Evolutionary conservation across 2,888 invertebrate species (phyloP).

Genomic region (Drosophila eohydei): DNA sequence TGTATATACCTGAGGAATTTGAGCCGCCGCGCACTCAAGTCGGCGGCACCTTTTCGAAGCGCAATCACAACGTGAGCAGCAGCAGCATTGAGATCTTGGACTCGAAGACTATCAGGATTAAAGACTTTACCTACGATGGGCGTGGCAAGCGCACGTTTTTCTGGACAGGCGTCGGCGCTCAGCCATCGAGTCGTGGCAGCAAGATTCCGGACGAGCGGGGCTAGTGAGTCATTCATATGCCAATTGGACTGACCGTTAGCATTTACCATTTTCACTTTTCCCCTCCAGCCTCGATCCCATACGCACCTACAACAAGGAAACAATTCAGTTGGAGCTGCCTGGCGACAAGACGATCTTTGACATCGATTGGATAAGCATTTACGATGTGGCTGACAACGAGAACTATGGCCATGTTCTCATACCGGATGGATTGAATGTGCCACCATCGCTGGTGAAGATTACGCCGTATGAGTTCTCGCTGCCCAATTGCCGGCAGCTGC

Average conservation of each 20-base stretch:
- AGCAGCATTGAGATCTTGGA: conserved; percentile 91
- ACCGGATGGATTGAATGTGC: conserved; percentile 93
- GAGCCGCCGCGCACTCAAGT: conserved; percentile 91
- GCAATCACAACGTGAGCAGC: conserved; percentile 89
- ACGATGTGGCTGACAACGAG: conserved; percentile 88
- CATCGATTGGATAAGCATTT: conserved; percentile 94
- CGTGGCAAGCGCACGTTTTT: conserved; percentile 91
- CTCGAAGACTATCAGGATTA: conserved; percentile 91
- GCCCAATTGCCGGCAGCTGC: conserved; percentile 94
- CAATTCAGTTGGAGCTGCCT: conserved; percentile 90
- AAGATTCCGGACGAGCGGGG: conserved; percentile 96
- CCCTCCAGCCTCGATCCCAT: conserved; percentile 90
- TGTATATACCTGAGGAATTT: conserved; percentile 95
- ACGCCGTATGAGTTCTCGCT: conserved; percentile 88
- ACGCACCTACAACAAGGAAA: conserved; percentile 89
- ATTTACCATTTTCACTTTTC: not conserved
- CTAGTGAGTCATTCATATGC: conserved; percentile 89
- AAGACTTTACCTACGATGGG: conserved; percentile 92
- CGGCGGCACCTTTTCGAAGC: conserved; percentile 86
- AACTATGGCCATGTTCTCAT: conserved; percentile 91
- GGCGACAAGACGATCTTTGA: conserved; percentile 93
- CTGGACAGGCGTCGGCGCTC: conserved; percentile 95
- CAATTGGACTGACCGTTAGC: too few species aligned
- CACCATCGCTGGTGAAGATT: conserved; percentile 91
- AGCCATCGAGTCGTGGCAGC: conserved; percentile 92